A percentile compares a stretch with the other conserved stretches of the same genome.
These are phyloP conservation scores for Drosophila nigromelanica DNA, from an alignment of 1,140 invertebrate genomes.

Conservation along the genomic window DNA sequence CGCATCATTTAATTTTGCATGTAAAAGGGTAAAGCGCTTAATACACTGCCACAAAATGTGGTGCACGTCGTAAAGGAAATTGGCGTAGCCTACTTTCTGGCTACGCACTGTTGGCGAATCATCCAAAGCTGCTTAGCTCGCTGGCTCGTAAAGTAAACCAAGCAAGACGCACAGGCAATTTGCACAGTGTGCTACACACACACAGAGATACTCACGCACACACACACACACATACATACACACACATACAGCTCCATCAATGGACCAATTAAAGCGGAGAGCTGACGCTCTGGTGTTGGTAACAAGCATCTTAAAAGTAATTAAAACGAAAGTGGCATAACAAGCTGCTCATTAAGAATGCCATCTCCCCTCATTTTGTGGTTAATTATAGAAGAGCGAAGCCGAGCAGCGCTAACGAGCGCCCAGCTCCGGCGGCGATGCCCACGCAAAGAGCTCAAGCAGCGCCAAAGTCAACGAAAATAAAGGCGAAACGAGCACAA, in stretches of 20 bases:
- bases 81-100: conserved; percentile 31
- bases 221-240: conserved; percentile 1
- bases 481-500: conserved; percentile 19
- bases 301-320: conserved; percentile 81
- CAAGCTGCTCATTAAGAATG: conserved; percentile 81
- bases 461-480: conserved; percentile 18
- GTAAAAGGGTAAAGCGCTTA: conserved; percentile 82
- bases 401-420: conserved; percentile 59
- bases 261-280: conserved; percentile 79
- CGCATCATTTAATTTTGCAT: conserved; percentile 83
- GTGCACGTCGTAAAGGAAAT: not conserved
- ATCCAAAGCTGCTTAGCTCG: conserved; percentile 34
- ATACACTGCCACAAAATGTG: conserved; percentile 60
- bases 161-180: conserved; percentile 36
- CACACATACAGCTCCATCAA: conserved; percentile 63
- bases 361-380: conserved; percentile 60
- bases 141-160: conserved; percentile 24
- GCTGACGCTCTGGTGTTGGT: conserved; percentile 62
- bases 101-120: conserved; percentile 8
- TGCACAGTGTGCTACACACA: conserved; percentile 35
- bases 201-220: conserved; percentile 6
- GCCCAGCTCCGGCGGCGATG: conserved; percentile 20
- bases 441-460: conserved; percentile 14
- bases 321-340: conserved; percentile 82
- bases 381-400: conserved; percentile 81